Evolutionary conservation across 2,888 invertebrate species (phyloP), one percentile per base, ranked within the genome.

Genomic region (Troides aeacus): DNA sequence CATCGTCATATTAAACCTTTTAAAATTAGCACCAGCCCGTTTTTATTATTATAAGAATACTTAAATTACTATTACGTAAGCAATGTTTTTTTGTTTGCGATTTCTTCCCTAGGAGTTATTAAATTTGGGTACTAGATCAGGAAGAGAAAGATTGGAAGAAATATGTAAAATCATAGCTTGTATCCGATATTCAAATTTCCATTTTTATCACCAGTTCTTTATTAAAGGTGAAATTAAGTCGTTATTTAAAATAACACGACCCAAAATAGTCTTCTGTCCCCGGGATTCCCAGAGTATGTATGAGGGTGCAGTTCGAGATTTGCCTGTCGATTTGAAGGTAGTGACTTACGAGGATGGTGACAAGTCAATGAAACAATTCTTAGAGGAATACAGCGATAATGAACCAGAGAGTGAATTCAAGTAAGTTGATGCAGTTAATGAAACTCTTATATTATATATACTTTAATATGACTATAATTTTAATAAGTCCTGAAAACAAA

Each of bases 231-330:
- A 90, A 79, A 80, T 90, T 2, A 82, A 79, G 72, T 69, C 74
- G 0, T 58, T 85, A 0, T 84, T 90, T 68, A 79, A 84, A 66
- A 69, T 85, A 59, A 78, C 84, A 0, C 71, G 74, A 23, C 90
- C 90, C 0, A 85, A 81, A 74, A 75, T 90, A 71, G 85, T 83
- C 0, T 88, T 90, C 67, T 89, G 90, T 68, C 82, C 86, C 68
- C 72, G 76, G n/a, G 81, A 82, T 3, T 69, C 75, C 0, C 77
- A 78, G 23, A 76, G 79, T 0, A 72, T 77, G 1, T 85, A 83
- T 64, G 53, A 72, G 1, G 71, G 68, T 18, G 87, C 81, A 0
- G 80, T 78, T 0, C 58, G 72, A 12, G 80, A 83, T 2, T 70
- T 89, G 6, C 82, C 74, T 0, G 71, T 88, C 8, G 74, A 83